Percentiles rank a stretch among this genome's conserved stretches.
phyloP scores from a whole-genome alignment of 2,113 vertebrate genomes.

The Nymphicus hollandicus region DNA sequence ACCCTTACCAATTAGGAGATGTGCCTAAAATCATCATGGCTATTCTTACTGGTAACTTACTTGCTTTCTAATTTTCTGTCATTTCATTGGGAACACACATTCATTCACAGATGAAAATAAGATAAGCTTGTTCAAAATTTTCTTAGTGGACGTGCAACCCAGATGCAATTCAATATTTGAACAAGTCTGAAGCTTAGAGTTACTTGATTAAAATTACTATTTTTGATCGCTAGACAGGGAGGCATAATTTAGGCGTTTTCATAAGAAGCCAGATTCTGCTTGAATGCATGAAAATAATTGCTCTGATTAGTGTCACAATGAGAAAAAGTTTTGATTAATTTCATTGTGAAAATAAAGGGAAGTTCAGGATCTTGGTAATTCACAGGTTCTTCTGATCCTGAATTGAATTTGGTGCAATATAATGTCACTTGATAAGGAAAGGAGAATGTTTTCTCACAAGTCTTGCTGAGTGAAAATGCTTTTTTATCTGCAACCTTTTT shows the following conservation, averaged over 20 bases:
- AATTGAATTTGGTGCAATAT: neutral
- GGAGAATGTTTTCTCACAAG: neutral
- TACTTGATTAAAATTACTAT: neutral
- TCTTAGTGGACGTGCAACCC: neutral
- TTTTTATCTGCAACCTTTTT: neutral
- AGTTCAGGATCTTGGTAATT: neutral
- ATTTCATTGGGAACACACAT: neutral
- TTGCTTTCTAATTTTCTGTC: neutral
- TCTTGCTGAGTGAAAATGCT: neutral
- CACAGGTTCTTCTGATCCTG: neutral
- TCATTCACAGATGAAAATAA: neutral
- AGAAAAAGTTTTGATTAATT: neutral
- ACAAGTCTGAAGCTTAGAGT: neutral
- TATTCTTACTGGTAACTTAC: neutral
- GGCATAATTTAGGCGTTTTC: neutral
- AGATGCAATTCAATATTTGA: neutral
- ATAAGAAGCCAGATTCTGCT: neutral
- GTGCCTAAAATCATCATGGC: neutral
- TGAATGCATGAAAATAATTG: neutral
- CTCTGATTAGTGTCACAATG: neutral
- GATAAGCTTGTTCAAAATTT: neutral
- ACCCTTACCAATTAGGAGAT: neutral
- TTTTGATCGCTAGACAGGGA: neutral
- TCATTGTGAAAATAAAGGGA: neutral
- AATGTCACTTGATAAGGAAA: neutral